Percentiles rank a stretch among this genome's conserved stretches.
Evolutionary conservation across 2,888 invertebrate genomes (phyloP).

Genomic region (Cancer borealis): DNA sequence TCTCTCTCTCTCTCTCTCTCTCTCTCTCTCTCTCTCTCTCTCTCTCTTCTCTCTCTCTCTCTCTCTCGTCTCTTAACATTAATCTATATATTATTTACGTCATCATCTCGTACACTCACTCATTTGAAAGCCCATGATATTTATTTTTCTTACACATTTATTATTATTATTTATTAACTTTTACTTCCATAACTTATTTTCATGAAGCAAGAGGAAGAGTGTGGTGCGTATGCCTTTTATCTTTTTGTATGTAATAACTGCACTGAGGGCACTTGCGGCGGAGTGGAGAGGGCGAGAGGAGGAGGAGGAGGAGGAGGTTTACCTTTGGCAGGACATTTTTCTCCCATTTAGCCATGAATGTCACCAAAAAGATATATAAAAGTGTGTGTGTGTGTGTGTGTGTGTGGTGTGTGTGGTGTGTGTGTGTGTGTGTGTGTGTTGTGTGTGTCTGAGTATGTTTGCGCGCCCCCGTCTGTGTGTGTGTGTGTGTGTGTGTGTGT

Average conservation of each 20-base stretch:
- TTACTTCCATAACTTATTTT: neutral
- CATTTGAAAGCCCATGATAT: no score
- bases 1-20: no score
- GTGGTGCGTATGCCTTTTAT: neutral
- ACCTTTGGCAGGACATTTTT: neutral
- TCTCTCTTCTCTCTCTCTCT: conserved; percentile 20
- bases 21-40: no score
- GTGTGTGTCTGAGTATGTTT: no score
- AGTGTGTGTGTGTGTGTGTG: neutral
- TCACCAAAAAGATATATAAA: neutral
- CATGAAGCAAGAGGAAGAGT: neutral
- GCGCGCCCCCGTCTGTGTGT: no score
- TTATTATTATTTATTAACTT: neutral
- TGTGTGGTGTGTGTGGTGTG: neutral
- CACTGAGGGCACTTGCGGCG: neutral
- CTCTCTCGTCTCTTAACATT: neutral
- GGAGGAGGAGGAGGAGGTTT: neutral
- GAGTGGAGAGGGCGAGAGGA: neutral
- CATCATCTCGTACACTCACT: no score
- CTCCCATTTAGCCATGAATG: conserved; percentile 10
- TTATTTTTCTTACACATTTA: neutral
- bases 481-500: neutral
- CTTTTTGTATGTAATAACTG: neutral
- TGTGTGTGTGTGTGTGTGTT: neutral
- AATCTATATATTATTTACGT: no score